Base-by-base conservation (phyloP, 2,888 invertebrate genomes). In the Allolobophora icterica region DNA sequence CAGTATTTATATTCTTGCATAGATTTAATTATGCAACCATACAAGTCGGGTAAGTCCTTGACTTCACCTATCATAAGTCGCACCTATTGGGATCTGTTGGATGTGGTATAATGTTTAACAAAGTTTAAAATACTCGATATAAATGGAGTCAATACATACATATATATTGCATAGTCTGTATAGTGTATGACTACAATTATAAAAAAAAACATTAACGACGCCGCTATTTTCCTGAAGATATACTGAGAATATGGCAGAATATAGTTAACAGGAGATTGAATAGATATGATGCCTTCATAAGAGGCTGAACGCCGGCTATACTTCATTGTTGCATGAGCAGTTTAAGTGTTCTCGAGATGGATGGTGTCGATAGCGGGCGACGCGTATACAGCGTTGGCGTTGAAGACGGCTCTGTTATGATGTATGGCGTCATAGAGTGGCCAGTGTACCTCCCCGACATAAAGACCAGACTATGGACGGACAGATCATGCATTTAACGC, bases 281-380 rank as follows among this genome's bases (percentile, higher is more conserved):
- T 11, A 71, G n/a, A 71, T 71, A 8, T 71, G 30, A 71, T 1
- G 71, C n/a, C 30, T 71, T 71, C 71, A n/a, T 52, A 71, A n/a
- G 71, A 6, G 71, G 30, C n/a, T 71, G n/a, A 5, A 71, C 71
- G 8, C 11, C n/a, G 30, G 71, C n/a, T 71, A 71, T 71, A n/a
- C 71, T 71, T 71, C 71, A 71, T n/a, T 71, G 71, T 71, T 71
- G 71, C 71, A 30, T 71, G 71, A 71, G 71, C 71, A n/a, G 71
- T 71, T 71, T 71, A 71, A 71, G 71, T n/a, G 71, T 71, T n/a
- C 71, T n/a, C 8, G 71, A 71, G 71, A 71, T n/a, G 8, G n/a
- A 71, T 71, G 71, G n/a, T 71, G 8, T 71, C 71, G 71, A 71
- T n/a, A n/a, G 71, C 11, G 71, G 71, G 71, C 30, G 30, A 2